A percentile compares a stretch with the other conserved stretches of the same genome.
Conservation (phyloP, 1,140 invertebrate genomes). For the Geopemphigus sp. region DNA sequence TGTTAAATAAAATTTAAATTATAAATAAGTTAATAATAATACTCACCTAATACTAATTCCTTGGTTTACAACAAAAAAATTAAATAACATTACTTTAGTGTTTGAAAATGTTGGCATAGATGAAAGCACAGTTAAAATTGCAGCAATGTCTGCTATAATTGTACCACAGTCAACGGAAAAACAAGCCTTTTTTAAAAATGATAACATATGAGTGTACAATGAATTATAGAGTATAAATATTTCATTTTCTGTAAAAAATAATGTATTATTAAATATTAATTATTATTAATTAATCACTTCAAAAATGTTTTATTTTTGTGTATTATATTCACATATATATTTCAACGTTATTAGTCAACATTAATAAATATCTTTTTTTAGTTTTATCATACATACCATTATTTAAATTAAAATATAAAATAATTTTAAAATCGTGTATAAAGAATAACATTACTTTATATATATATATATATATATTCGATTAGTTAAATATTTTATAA, state of each 20-base stretch:
- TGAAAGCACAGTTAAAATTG: constrained; percentile 17
- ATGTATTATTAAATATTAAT: too few species aligned
- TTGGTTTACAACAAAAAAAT: constrained; percentile 45
- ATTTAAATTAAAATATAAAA: not conserved
- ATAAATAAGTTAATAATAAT: not conserved
- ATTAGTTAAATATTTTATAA: too few species aligned
- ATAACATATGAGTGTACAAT: constrained; percentile 20
- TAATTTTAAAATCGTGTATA: not conserved
- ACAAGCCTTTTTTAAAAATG: constrained; percentile 34
- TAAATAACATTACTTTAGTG: constrained; percentile 37
- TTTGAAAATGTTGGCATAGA: constrained; percentile 14
- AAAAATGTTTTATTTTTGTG: too few species aligned
- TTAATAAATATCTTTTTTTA: not conserved
- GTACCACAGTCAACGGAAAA: constrained; percentile 23
- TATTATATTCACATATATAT: not conserved
- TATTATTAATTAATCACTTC: too few species aligned
- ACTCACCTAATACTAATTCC: constrained; percentile 32
- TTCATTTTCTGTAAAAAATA: constrained; percentile 30
- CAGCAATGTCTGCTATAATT: constrained; percentile 35
- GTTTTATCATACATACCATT: not conserved
- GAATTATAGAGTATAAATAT: constrained; percentile 16
- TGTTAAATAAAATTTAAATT: too few species aligned
- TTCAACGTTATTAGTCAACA: not conserved
- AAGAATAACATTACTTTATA: too few species aligned
- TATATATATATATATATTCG: too few species aligned